These are phyloP conservation scores for Venturia canescens DNA, from an alignment of 1,140 invertebrate species.

Conservation along the genomic window DNA sequence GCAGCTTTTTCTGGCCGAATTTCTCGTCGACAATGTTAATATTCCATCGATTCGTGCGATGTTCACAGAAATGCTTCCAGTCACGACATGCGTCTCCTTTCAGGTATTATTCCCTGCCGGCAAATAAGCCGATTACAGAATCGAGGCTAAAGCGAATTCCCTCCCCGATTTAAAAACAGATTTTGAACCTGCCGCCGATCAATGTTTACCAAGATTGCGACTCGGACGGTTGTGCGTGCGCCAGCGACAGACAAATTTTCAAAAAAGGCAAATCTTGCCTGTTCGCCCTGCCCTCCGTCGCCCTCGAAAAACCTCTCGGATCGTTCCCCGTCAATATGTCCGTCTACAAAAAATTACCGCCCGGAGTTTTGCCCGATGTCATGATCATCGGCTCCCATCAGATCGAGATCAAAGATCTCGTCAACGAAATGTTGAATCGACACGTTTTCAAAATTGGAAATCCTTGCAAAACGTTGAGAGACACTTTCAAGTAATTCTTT, in stretches of 20 bases:
- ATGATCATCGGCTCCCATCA: constrained; percentile 68
- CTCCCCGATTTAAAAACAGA: constrained; percentile 56
- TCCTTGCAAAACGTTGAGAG: constrained; percentile 75
- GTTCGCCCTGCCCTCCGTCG: constrained; percentile 67
- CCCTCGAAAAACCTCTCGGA: constrained; percentile 61
- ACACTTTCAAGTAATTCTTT: constrained; percentile 76
- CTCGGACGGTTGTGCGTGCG: constrained; percentile 59
- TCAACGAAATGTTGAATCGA: constrained; percentile 65
- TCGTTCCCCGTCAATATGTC: constrained; percentile 70
- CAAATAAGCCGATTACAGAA: neutral
- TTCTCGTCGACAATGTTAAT: constrained; percentile 68
- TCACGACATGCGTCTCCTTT: constrained; percentile 68
- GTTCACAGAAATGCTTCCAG: constrained; percentile 60
- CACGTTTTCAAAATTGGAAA: constrained; percentile 54
- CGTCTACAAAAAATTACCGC: constrained; percentile 71
- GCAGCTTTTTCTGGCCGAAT: constrained; percentile 71
- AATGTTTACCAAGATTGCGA: constrained; percentile 70
- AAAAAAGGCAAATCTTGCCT: constrained; percentile 75
- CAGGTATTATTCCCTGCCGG: constrained; percentile 59
- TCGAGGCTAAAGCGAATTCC: neutral
- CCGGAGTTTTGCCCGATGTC: constrained; percentile 69
- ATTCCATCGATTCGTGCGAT: constrained; percentile 67
- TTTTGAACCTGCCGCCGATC: constrained; percentile 67
- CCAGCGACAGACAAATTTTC: constrained; percentile 63
- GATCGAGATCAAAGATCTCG: constrained; percentile 65